Evolutionary conservation across 2,113 vertebrate species (phyloP).

Genomic region (Sigmodon hispidus): DNA sequence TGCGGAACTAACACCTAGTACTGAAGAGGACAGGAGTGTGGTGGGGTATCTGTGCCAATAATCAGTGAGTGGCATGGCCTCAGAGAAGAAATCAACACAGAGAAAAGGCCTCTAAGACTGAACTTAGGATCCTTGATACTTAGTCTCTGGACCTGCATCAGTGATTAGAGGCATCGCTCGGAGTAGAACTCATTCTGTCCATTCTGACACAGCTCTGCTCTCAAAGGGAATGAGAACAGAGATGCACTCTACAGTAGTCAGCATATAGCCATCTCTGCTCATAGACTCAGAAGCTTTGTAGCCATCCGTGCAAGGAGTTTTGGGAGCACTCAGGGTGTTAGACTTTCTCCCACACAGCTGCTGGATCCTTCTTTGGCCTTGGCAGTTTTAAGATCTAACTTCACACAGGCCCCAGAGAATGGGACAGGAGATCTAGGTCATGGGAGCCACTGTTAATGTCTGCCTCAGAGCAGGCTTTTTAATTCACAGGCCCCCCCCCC

Average conservation of each 20-base stretch:
- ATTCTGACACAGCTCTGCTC: no score
- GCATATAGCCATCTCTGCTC: neutral
- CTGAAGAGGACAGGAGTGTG: neutral
- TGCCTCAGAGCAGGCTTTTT: neutral
- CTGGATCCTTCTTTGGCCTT: neutral
- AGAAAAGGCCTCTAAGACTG: neutral
- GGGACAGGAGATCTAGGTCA: neutral
- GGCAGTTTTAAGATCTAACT: neutral
- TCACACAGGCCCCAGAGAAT: neutral
- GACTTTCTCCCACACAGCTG: neutral
- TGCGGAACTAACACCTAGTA: no score
- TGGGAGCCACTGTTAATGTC: neutral
- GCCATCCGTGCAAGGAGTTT: neutral
- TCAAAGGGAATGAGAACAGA: neutral
- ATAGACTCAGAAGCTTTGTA: neutral
- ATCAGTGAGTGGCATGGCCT: neutral
- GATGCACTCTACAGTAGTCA: neutral
- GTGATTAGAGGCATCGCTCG: rapidly evolving
- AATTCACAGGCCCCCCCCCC: no score
- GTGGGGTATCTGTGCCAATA: no score
- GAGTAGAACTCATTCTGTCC: neutral
- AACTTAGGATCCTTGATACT: neutral
- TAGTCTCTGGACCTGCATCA: neutral
- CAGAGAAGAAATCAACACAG: neutral
- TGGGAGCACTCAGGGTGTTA: neutral